Conservation (phyloP, 2,888 invertebrate genomes). For the Dynastes tityus region DNA sequence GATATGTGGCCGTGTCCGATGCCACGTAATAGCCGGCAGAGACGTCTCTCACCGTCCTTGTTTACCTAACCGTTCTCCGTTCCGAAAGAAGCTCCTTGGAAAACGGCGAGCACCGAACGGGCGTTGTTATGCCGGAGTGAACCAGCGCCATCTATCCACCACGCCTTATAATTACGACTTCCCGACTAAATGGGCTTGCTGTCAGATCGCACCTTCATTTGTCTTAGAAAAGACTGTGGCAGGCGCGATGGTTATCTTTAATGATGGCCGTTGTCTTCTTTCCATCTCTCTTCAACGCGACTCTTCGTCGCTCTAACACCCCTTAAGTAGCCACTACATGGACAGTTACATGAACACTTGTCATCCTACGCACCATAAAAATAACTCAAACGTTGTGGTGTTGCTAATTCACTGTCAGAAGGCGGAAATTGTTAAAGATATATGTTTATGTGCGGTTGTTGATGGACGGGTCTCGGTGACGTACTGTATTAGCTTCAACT, state of each 20-base stretch:
- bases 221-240: slow-evolving; percentile 68
- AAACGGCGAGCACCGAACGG: slow-evolving; percentile 55
- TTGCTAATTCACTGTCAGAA: slow-evolving; percentile 59
- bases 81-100: slow-evolving; percentile 52
- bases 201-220: slow-evolving; percentile 72
- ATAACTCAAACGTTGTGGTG: slow-evolving; percentile 62
- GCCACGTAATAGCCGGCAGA: slow-evolving; percentile 20
- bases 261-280: slow-evolving; percentile 63
- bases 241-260: slow-evolving; percentile 69
- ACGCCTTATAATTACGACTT: slow-evolving; percentile 73
- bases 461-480: neutral
- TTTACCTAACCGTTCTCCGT: slow-evolving; percentile 64
- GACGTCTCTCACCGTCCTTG: slow-evolving; percentile 57
- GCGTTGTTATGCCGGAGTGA: slow-evolving; percentile 16
- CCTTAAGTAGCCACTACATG: slow-evolving; percentile 62
- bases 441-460: slow-evolving; percentile 20
- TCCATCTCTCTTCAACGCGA: slow-evolving; percentile 58
- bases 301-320: slow-evolving; percentile 48
- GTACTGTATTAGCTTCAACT: slow-evolving; percentile 1
- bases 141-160: slow-evolving; percentile 60
- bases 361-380: slow-evolving; percentile 65
- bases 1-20: slow-evolving; percentile 43
- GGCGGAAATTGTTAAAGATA: slow-evolving; percentile 56
- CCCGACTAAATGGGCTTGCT: slow-evolving; percentile 71
- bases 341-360: slow-evolving; percentile 65